Base-by-base conservation (phyloP, 2,888 invertebrate genomes). In the Craniophora ligustri region DNA sequence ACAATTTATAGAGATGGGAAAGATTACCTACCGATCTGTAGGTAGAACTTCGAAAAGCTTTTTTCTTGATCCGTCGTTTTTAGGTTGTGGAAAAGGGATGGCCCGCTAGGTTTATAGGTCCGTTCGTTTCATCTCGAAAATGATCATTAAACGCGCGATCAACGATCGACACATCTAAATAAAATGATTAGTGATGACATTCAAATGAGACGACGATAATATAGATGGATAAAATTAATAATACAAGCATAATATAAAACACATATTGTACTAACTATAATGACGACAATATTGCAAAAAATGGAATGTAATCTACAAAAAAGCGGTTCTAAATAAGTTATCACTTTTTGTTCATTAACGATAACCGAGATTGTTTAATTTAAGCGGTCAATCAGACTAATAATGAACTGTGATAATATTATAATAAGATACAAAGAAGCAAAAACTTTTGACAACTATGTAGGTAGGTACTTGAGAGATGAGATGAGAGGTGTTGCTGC, bases 1-100 rank as follows among this genome's bases (percentile, higher is more conserved):
- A 51, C 35, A 48, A 46, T 51, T 48, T 50, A 60, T 31, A 23
- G 14, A 49, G 48, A 60, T 59, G 8, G 16, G 35, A 15, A 31
- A 51, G 50, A 60, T 60, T 35, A 50, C 10, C 7, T 47, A 45
- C 10, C 7, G 44, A 45, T 60, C 47, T 42, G 23, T 51, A 18
- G 35, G 23, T 51, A 18, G 35, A 41, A 51, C 26, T 48, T 48
- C 21, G 23, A 41, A 16, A 31, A 38, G 39, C n/a, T 55, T 36
- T 8, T 23, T 34, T 35, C 18, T 10, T 11, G 5, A 26, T 48
- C 41, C 23, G 14, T 28, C 49, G 41, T 32, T 19, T n/a, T 10
- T 5, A 32, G 31, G 35, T n/a, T 10, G 14, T 31, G 10, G n/a
- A n/a, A n/a, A n/a, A n/a, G n/a, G n/a, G n/a, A n/a, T n/a, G n/a